A percentile compares a stretch with the other conserved stretches of the same genome.
Conservation (phyloP, 2,888 invertebrate genomes). For the Alviniconcha strummeri region DNA sequence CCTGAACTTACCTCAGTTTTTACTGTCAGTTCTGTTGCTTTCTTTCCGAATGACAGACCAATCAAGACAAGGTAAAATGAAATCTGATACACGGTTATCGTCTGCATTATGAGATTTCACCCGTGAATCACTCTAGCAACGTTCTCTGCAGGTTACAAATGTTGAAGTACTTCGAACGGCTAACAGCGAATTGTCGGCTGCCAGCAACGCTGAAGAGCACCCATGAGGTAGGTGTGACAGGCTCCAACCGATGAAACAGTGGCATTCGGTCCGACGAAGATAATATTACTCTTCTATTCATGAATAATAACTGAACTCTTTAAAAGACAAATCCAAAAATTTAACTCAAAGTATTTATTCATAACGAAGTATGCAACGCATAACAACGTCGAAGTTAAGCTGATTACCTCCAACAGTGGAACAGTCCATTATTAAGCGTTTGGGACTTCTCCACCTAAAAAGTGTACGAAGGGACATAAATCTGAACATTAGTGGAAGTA, state of each 20-base stretch:
- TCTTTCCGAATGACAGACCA: constrained; percentile 11
- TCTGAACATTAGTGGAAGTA: too few species aligned
- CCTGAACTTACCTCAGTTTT: constrained; percentile 11
- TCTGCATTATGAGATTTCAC: constrained; percentile 3
- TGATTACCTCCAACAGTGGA: too few species aligned
- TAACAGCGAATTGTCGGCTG: constrained; percentile 8
- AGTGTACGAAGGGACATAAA: too few species aligned
- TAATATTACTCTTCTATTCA: background rate
- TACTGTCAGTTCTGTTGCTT: constrained; percentile 19
- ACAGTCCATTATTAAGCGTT: too few species aligned
- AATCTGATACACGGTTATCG: constrained; percentile 9
- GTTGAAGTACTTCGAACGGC: background rate
- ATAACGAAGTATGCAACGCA: background rate
- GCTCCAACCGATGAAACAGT: background rate
- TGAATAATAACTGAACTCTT: background rate
- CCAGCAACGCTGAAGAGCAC: constrained; percentile 3
- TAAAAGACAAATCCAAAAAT: background rate
- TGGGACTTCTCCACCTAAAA: too few species aligned
- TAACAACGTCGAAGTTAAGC: too few species aligned
- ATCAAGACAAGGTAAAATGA: background rate
- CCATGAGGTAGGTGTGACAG: background rate
- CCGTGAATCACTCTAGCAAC: background rate
- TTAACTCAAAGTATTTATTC: background rate
- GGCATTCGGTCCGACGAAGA: background rate
- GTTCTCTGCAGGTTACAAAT: background rate